A percentile compares a stretch with the other conserved stretches of the same genome.
phyloP scores from a whole-genome alignment of 2,113 vertebrate species.

The Oxyruncus cristatus region DNA sequence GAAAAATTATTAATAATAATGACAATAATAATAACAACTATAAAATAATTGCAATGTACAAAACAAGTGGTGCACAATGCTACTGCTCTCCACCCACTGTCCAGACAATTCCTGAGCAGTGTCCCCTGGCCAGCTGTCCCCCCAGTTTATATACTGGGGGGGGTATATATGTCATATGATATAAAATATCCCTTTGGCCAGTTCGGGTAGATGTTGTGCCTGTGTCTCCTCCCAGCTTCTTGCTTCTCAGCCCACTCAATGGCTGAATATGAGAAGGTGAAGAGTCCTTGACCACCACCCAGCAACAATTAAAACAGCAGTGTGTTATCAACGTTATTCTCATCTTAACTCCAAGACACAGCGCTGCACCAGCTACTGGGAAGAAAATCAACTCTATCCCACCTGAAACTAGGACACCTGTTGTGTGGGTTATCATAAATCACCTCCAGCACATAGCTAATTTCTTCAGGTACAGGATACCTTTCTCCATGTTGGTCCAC shows the following conservation, averaged over 20 bases:
- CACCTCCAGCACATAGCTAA: neutral
- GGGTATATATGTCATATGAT: neutral
- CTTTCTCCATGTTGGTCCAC: neutral
- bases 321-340: neutral
- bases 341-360: neutral
- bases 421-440: neutral
- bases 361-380: neutral
- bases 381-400: neutral
- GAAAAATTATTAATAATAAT: neutral
- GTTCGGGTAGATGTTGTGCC: neutral
- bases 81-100: neutral
- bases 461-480: neutral
- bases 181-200: neutral
- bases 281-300: neutral
- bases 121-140: neutral
- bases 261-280: neutral
- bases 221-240: neutral
- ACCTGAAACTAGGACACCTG: neutral
- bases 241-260: rapidly evolving
- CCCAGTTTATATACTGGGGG: neutral
- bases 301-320: neutral
- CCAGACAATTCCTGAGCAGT: neutral
- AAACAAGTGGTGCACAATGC: neutral
- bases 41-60: neutral
- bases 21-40: neutral